Evolutionary conservation across 2,888 invertebrate species (phyloP).

Genomic region (Melieria picta): DNA sequence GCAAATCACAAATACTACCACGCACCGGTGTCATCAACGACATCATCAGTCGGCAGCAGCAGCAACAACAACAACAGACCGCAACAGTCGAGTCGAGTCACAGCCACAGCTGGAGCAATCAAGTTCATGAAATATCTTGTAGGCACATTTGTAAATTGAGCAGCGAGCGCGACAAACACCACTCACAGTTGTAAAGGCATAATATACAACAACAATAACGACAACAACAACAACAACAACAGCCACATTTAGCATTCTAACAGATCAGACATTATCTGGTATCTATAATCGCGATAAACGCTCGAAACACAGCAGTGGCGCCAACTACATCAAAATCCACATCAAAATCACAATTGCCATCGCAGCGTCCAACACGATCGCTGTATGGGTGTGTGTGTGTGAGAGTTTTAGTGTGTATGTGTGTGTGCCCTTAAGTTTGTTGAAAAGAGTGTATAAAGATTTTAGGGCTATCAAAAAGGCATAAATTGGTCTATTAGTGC

Average conservation of each 20-base stretch:
- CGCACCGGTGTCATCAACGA: too few relatives aligned
- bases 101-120: too few relatives aligned
- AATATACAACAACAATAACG: constrained; percentile 4
- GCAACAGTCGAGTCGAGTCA: too few relatives aligned
- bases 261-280: constrained; percentile 35
- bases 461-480: constrained; percentile 41
- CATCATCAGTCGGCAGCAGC: too few relatives aligned
- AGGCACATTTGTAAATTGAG: constrained; percentile 30
- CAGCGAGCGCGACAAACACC: background rate
- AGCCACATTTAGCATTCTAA: constrained; percentile 22
- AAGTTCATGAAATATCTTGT: constrained; percentile 9
- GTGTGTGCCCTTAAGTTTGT: background rate
- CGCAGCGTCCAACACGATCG: background rate
- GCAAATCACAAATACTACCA: too few relatives aligned
- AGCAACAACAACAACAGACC: too few relatives aligned
- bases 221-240: constrained; percentile 4
- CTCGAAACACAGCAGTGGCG: constrained; percentile 46
- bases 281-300: constrained; percentile 30
- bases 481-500: constrained; percentile 42
- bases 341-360: constrained; percentile 5
- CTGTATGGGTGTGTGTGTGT: background rate
- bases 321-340: constrained; percentile 48
- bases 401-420: too few relatives aligned
- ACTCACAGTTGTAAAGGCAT: background rate
- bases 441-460: constrained; percentile 13